Percentiles rank a stretch among this genome's conserved stretches.
These are phyloP conservation scores for Synaphobranchus kaupii DNA, from an alignment of 2,797 vertebrate species.

Conservation along the genomic window DNA sequence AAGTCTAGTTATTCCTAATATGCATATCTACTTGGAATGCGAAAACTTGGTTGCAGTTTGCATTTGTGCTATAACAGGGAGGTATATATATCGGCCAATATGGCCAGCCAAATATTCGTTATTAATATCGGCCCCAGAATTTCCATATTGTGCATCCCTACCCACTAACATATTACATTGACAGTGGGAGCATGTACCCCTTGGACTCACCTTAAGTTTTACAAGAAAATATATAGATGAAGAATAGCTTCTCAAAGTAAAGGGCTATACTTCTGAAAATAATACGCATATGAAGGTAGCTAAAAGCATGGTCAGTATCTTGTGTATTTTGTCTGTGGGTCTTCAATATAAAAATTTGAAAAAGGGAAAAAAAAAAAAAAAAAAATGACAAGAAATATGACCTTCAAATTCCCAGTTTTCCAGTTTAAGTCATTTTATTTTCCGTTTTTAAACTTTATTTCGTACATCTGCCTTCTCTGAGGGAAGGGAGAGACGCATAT, in stretches of 20 bases:
- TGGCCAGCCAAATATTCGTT: too few relatives aligned
- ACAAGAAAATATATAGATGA: neutral
- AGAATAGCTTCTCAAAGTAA: neutral
- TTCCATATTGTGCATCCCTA: neutral
- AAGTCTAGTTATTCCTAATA: too few relatives aligned
- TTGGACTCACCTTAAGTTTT: neutral
- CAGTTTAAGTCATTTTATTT: neutral
- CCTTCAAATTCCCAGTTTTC: neutral
- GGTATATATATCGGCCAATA: too few relatives aligned
- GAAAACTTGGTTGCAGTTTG: too few relatives aligned
- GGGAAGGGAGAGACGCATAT: neutral
- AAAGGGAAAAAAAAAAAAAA: too few relatives aligned
- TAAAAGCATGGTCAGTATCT: neutral
- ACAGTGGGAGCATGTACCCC: neutral
- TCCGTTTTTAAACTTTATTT: neutral
- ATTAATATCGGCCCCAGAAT: neutral
- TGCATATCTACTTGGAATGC: too few relatives aligned
- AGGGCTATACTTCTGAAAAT: neutral
- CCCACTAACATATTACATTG: neutral
- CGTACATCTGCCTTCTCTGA: neutral
- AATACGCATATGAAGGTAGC: neutral
- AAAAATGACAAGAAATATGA: neutral
- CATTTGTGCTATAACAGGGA: too few relatives aligned
- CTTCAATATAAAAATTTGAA: neutral
- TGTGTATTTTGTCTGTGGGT: neutral